Percentiles rank a stretch among this genome's conserved stretches.
Evolutionary conservation across 2,888 invertebrate species (phyloP).

Genomic region (Agonopterix subpropinquella): DNA sequence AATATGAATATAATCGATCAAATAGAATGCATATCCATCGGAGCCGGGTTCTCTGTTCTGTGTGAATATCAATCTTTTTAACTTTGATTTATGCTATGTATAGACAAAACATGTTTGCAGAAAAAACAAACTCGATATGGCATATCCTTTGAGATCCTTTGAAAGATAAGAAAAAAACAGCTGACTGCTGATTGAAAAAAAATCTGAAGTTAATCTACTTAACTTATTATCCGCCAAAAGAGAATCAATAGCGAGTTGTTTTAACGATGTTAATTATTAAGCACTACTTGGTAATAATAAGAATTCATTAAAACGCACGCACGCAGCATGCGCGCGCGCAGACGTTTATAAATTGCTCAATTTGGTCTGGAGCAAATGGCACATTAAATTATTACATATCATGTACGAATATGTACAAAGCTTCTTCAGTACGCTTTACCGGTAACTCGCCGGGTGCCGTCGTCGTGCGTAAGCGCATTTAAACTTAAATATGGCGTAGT

Average conservation of each 20-base stretch:
- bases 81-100: too few species aligned
- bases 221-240: not conserved
- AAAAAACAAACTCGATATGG: too few species aligned
- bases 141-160: too few species aligned
- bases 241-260: not conserved
- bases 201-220: too few species aligned
- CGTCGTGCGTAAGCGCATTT: not conserved
- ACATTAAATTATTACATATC: constrained; percentile 60
- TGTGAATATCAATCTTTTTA: too few species aligned
- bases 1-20: too few species aligned
- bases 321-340: constrained; percentile 25
- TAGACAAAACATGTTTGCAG: too few species aligned
- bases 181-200: too few species aligned
- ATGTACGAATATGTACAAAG: constrained; percentile 15
- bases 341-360: constrained; percentile 68
- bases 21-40: too few species aligned
- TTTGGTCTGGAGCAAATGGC: constrained; percentile 55
- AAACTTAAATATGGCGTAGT: too few species aligned
- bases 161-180: too few species aligned
- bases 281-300: constrained; percentile 33
- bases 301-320: constrained; percentile 30
- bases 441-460: constrained; percentile 34
- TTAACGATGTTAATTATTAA: constrained; percentile 33
- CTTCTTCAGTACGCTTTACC: constrained; percentile 52
- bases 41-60: too few species aligned